Conservation (phyloP, 2,888 invertebrate genomes). For the Drosophila aldrichi region DNA sequence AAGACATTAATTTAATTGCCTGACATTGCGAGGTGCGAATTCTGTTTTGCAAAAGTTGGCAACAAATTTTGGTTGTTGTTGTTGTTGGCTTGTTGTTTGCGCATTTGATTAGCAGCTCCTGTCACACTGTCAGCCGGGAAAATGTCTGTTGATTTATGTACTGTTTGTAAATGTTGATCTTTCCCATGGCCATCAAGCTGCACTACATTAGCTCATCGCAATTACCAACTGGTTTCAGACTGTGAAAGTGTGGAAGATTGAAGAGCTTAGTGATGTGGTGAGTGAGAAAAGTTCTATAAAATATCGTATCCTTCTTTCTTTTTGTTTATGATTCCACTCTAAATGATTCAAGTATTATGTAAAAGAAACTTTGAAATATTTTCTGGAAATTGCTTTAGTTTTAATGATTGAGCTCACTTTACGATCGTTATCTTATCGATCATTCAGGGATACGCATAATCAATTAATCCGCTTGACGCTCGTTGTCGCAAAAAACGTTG, state of each 20-base stretch:
- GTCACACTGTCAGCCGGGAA: slow-evolving; percentile 36
- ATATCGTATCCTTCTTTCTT: background rate
- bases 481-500: slow-evolving; percentile 4
- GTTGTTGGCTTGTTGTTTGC: slow-evolving; percentile 56
- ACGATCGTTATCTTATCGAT: slow-evolving; percentile 8
- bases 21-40: slow-evolving; percentile 57
- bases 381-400: slow-evolving; percentile 2
- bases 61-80: slow-evolving; percentile 1
- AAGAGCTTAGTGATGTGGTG: background rate
- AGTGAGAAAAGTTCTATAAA: background rate
- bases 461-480: slow-evolving; percentile 9
- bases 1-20: slow-evolving; percentile 83
- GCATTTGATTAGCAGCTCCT: slow-evolving; percentile 63
- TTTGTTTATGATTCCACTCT: background rate
- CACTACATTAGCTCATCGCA: slow-evolving; percentile 10
- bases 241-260: background rate
- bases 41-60: slow-evolving; percentile 19
- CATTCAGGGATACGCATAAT: slow-evolving; percentile 13
- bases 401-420: background rate
- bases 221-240: background rate
- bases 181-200: slow-evolving; percentile 58
- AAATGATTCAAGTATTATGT: background rate
- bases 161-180: slow-evolving; percentile 63
- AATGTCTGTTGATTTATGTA: slow-evolving; percentile 59
- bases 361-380: background rate